Base-by-base conservation (phyloP, 2,888 invertebrate genomes). In the Yponomeuta malinellus region DNA sequence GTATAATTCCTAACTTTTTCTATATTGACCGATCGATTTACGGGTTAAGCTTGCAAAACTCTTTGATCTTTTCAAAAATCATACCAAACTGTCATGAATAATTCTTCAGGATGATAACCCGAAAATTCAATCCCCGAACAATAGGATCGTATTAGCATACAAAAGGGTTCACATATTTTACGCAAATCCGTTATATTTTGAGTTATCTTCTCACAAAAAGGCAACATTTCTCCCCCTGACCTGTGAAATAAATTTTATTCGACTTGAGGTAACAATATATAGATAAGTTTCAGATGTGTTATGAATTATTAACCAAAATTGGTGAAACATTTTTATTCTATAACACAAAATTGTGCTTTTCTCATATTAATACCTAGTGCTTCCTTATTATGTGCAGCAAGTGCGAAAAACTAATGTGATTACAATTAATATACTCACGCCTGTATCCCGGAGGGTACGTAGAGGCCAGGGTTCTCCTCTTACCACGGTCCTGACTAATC, bases 91-190 rank as follows among this genome's bases (percentile, higher is more conserved):
- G 86, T 86, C 85, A 89, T 89, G 88, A 90, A 90, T 90, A 86
- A 89, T 87, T 90, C 89, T 88, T 86, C 85, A 86, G 85, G 82
- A 83, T 87, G 87, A 87, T 88, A 87, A 86, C 88, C 88, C 84
- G 84, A 87, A 89, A 89, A 90, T 91, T 90, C 91, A 91, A 91
- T 91, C 90, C 88, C 85, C 89, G 89, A 89, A 90, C 90, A 90
- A 91, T 90, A 85, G 88, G 85, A 89, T 89, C 86, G 83, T 89
- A 91, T 91, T 91, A 91, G 88, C 91, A 91, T 91, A 91, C 89
- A 91, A 90, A 91, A 90, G 90, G 90, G 87, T 90, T 89, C 90
- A 90, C 88, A 91, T 90, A 91, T 91, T 89, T 90, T 89, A 90
- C 89, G 89, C 85, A 88, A 87, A 90, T 88, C 89, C 88, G 88